Percentiles rank a stretch among this genome's conserved stretches.
Conservation (phyloP, 2,888 invertebrate species). For the Syritta pipiens region DNA sequence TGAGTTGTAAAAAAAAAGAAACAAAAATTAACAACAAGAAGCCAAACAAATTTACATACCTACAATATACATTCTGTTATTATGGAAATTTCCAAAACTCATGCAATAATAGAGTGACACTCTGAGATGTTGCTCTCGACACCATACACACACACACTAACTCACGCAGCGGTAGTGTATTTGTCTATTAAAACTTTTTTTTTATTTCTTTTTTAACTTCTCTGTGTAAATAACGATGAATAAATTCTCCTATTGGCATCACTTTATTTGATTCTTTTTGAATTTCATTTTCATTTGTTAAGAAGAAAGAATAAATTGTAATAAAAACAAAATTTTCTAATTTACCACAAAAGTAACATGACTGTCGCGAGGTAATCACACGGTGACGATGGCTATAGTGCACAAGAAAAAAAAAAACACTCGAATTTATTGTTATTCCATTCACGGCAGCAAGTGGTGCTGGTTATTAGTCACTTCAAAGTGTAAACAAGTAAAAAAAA, state of each 20-base stretch:
- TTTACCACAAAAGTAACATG: conserved; percentile 61
- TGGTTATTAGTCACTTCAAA: conserved; percentile 45
- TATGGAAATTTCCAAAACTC: conserved; percentile 49
- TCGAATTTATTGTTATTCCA: too few relatives aligned
- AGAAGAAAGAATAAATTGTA: conserved; percentile 1
- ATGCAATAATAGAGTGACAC: conserved; percentile 44
- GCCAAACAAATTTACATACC: conserved; percentile 55
- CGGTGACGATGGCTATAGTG: too few relatives aligned
- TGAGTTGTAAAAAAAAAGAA: not conserved
- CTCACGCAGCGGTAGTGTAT: not conserved
- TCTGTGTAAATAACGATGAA: conserved; percentile 10
- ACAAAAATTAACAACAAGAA: conserved; percentile 14
- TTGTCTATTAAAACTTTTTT: conserved; percentile 7
- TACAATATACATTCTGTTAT: conserved; percentile 58
- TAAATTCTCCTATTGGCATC: conserved; percentile 7
- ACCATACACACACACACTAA: conserved; percentile 12
- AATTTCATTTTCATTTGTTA: conserved; percentile 22
- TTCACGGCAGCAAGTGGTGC: conserved; percentile 23
- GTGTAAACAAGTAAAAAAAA: conserved; percentile 34
- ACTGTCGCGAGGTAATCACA: conserved; percentile 42
- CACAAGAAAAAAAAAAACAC: too few relatives aligned
- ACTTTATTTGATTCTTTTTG: conserved; percentile 16
- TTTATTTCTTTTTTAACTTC: not conserved
- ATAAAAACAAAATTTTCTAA: conserved; percentile 33
- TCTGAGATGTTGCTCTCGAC: conserved; percentile 26